phyloP scores from a whole-genome alignment of 1,140 invertebrate genomes.

The Paralvinella palmiformis region DNA sequence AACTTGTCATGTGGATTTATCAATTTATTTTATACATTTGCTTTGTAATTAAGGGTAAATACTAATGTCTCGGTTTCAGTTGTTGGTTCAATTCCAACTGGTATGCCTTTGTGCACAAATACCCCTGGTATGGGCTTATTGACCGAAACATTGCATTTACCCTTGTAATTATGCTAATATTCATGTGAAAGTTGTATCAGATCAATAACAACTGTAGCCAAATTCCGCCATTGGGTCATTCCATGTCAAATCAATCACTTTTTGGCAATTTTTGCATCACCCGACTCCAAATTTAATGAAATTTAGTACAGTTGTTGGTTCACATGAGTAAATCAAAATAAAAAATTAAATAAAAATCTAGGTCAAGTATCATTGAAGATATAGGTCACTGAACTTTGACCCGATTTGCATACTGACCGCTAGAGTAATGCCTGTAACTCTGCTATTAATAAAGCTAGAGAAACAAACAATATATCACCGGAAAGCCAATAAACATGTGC shows the following conservation, averaged over 20 bases:
- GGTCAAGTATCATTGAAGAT: neutral
- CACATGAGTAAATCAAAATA: neutral
- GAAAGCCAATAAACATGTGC: conserved; percentile 3
- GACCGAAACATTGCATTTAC: too few species aligned
- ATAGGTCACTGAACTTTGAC: conserved; percentile 3
- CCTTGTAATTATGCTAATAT: too few species aligned
- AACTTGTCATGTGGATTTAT: too few species aligned
- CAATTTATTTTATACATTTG: too few species aligned
- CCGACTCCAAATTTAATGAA: neutral
- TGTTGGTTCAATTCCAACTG: too few species aligned
- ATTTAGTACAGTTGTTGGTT: conserved; percentile 8
- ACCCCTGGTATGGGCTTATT: too few species aligned
- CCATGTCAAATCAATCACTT: conserved; percentile 1
- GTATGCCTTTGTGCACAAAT: too few species aligned
- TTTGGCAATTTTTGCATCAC: neutral
- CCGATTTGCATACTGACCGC: neutral
- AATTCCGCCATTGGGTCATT: too few species aligned
- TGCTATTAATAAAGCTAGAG: neutral
- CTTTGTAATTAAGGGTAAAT: too few species aligned
- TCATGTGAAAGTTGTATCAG: too few species aligned
- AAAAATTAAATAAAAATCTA: neutral
- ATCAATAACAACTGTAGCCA: too few species aligned
- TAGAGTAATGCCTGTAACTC: neutral
- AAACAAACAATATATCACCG: neutral
- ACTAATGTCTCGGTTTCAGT: too few species aligned